Conservation (phyloP, 1,140 invertebrate genomes). For the Lasaia peninsularis region DNA sequence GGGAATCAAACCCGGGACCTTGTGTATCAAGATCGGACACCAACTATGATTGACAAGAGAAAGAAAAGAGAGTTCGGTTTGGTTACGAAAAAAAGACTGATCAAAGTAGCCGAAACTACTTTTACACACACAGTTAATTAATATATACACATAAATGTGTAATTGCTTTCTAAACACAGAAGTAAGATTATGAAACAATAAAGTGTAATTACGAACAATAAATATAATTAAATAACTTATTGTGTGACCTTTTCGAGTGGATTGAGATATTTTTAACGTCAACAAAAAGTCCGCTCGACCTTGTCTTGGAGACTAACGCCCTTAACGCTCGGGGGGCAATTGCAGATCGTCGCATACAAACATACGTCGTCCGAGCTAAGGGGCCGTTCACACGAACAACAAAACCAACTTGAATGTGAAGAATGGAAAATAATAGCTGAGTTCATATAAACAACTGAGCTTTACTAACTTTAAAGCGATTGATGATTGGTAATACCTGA, state of each 20-base stretch:
- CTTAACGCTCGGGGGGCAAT: slow-evolving; percentile 18
- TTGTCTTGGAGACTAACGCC: slow-evolving; percentile 21
- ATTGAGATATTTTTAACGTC: slow-evolving; percentile 13
- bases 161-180: no score
- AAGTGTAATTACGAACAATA: background rate
- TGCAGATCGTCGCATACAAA: slow-evolving; percentile 28
- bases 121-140: no score
- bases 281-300: slow-evolving; percentile 22
- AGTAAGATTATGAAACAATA: no score
- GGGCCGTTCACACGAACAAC: background rate
- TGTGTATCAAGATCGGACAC: no score
- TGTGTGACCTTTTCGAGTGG: background rate
- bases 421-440: background rate
- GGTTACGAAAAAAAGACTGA: no score
- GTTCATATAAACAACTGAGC: background rate
- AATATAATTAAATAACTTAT: slow-evolving; percentile 11
- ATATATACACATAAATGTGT: no score
- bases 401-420: background rate
- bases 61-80: no score
- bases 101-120: no score
- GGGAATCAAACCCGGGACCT: no score
- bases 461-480: no score
- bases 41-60: no score
- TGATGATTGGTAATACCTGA: no score
- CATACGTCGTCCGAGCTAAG: slow-evolving; percentile 24